These are phyloP conservation scores for Siniperca scherzeri DNA, from an alignment of 2,797 vertebrate species.

Conservation along the genomic window DNA sequence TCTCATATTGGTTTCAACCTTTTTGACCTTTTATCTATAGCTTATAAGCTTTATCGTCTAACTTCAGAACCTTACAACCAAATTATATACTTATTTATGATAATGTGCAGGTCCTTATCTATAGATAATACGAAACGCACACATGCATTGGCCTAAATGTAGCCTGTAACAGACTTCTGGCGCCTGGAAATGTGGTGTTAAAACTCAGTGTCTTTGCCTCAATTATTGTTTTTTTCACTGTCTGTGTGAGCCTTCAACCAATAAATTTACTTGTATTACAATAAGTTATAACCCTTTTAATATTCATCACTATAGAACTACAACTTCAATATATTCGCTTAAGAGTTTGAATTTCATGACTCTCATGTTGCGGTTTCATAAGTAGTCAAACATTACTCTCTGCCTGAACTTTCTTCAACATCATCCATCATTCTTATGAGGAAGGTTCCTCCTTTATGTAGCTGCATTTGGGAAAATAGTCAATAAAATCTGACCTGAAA, in stretches of 20 bases:
- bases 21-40: slow-evolving; percentile 9
- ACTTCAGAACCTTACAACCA: background rate
- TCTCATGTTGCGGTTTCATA: background rate
- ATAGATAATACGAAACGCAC: background rate
- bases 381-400: background rate
- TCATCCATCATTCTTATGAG: background rate
- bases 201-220: background rate
- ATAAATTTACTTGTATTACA: background rate
- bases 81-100: background rate
- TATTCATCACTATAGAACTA: background rate
- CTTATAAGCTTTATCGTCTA: background rate
- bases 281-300: background rate
- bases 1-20: background rate
- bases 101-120: slow-evolving; percentile 10
- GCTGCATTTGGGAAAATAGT: background rate
- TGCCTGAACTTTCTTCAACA: background rate
- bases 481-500: background rate
- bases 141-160: background rate
- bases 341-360: background rate
- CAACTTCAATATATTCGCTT: background rate
- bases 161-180: background rate
- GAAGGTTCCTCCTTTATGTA: background rate
- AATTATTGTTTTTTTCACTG: background rate
- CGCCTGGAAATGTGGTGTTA: background rate
- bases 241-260: background rate